Evolutionary conservation across 2,113 vertebrate species (phyloP).

Genomic region (Steatornis caripensis): DNA sequence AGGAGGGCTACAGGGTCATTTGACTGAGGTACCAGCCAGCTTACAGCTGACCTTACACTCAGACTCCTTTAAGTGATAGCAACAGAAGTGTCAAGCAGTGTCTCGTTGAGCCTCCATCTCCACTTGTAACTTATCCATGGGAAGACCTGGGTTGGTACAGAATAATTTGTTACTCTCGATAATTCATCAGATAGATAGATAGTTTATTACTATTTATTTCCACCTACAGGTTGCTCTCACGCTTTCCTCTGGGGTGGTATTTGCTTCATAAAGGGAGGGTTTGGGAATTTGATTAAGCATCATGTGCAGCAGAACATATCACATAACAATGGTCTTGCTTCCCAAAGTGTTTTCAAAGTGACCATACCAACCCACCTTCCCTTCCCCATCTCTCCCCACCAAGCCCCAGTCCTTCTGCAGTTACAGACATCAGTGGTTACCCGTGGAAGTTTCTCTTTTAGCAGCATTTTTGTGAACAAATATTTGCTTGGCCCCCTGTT

Average conservation of each 20-base stretch:
- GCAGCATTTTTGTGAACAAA: constrained; percentile 41
- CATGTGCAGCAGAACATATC: neutral
- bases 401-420: neutral
- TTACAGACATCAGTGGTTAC: neutral
- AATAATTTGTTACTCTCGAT: neutral
- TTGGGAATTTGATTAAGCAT: neutral
- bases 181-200: neutral
- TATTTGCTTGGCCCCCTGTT: constrained; percentile 31
- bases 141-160: neutral
- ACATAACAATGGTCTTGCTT: neutral
- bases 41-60: neutral
- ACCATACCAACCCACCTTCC: neutral
- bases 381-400: neutral
- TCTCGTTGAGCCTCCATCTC: neutral
- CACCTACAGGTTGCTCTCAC: neutral
- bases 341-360: neutral
- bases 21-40: neutral
- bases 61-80: neutral
- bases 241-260: neutral
- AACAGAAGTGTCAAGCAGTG: neutral
- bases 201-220: neutral
- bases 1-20: neutral
- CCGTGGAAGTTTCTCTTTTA: constrained; percentile 14
- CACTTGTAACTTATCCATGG: neutral
- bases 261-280: neutral